Evolutionary conservation across 2,113 vertebrate genomes (phyloP).

Genomic region (Melanerpes aurifrons): DNA sequence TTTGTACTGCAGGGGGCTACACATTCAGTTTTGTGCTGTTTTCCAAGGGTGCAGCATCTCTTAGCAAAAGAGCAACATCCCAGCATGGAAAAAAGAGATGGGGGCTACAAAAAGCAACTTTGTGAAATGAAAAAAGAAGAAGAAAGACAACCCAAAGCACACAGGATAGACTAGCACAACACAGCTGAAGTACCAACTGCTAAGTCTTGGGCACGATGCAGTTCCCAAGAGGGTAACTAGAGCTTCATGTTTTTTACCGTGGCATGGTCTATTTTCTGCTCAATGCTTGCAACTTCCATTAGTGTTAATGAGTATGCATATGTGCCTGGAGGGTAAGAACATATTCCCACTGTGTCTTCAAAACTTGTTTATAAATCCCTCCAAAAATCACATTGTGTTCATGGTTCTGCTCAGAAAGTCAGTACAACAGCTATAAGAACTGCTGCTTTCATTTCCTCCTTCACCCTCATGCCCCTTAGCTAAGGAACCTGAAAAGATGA

Average conservation of each 20-base stretch:
- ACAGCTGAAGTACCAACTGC: background rate
- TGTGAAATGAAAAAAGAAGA: background rate
- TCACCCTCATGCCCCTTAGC: background rate
- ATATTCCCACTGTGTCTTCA: conserved; percentile 29
- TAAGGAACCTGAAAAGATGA: background rate
- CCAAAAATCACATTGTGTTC: conserved; percentile 34
- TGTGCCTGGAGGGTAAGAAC: conserved; percentile 39
- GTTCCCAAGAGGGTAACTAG: conserved; percentile 13
- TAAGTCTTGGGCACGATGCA: background rate
- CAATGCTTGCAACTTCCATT: conserved; percentile 47
- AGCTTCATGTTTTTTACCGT: conserved; percentile 7
- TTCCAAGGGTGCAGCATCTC: background rate
- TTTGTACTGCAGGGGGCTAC: background rate
- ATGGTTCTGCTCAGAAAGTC: conserved; percentile 22
- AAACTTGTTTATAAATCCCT: conserved; percentile 61
- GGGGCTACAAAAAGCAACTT: background rate
- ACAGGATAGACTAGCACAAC: background rate
- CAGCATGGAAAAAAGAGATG: background rate
- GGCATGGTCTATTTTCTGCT: conserved; percentile 41
- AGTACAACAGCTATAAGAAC: background rate
- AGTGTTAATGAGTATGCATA: conserved; percentile 49
- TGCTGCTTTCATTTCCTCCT: background rate
- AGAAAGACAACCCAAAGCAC: background rate
- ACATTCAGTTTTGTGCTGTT: background rate
- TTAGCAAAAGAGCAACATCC: background rate